Evolutionary conservation across 1,140 invertebrate genomes (phyloP), one percentile per base, ranked within the genome.

Genomic region (Drosophila arawakana): DNA sequence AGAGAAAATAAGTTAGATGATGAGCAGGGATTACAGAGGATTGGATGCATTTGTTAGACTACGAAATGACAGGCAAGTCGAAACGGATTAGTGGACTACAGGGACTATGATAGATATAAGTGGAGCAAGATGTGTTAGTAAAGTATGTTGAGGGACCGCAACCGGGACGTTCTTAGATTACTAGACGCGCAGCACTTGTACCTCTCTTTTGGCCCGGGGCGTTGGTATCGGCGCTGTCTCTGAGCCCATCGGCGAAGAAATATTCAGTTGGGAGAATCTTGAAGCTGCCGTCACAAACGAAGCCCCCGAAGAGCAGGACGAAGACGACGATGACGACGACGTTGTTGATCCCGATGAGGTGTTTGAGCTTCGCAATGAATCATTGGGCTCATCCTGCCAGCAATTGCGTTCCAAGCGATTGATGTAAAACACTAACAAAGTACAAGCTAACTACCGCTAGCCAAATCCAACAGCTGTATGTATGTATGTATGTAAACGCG

Each of bases 141-240:
- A 30, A 75, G 67, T 74, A 76, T 76, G 50, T 59, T 50, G 69
- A 79, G 70, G 65, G 35, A 78, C 84, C 85, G 76, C 65, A 88
- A 88, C 83, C 83, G 54, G 77, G 71, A 73, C 70, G 73, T 65
- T 54, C 65, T 84, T 81, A 78, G 52, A 57, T 21, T 77, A 71
- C 54, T 84, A 80, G 50, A 70, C 69, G 41, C 84, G 78, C 77
- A 58, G 78, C 78, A 80, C 63, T 52, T 81, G 88, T 91, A 91
- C 88, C 85, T 92, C 91, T 92, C 91, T 91, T 78, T 92, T 92
- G 58, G 77, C 73, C 39, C 91, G 76, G 35, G 90, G 91, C 39
- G 81, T 85, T 47, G 91, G 91, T 73, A 92, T 76, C 35, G 91
- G 90, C 68, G 75, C 68, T 11, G 78, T 52, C 58, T 90, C 84